Evolutionary conservation across 2,888 invertebrate genomes (phyloP).

Genomic region (Agrochola circellaris): DNA sequence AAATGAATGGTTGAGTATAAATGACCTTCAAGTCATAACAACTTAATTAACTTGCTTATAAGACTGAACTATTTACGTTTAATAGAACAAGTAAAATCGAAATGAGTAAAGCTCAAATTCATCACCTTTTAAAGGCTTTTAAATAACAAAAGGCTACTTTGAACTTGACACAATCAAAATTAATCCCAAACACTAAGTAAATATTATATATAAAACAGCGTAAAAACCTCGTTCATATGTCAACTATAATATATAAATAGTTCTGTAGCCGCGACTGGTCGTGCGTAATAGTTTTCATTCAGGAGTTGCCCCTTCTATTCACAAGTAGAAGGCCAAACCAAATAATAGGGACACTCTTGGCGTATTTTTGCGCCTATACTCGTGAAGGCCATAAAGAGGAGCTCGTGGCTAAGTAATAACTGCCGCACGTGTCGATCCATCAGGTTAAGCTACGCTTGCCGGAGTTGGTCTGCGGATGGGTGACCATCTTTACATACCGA

Average conservation of each 20-base stretch:
- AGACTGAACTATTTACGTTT: background rate
- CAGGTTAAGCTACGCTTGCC: no score
- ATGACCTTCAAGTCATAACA: background rate
- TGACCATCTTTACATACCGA: no score
- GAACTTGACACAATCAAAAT: background rate
- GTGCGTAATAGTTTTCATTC: slow-evolving; percentile 49
- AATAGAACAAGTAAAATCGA: background rate
- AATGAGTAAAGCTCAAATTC: background rate
- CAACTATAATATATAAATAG: background rate
- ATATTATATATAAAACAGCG: background rate
- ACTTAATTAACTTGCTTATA: background rate
- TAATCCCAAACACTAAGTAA: background rate
- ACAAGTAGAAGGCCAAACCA: slow-evolving; percentile 33
- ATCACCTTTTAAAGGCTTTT: background rate
- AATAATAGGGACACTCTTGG: background rate
- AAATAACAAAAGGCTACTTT: background rate
- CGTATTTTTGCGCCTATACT: slow-evolving; percentile 15
- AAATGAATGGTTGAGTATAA: background rate
- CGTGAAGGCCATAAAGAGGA: background rate
- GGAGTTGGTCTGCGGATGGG: no score
- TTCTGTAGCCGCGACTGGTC: slow-evolving; percentile 5
- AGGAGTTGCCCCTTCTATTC: slow-evolving; percentile 18
- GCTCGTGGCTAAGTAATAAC: no score
- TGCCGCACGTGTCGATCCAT: no score
- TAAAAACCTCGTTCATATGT: background rate